These are phyloP conservation scores for Campylorhamphus procurvoides DNA, from an alignment of 2,113 vertebrate genomes.

Conservation along the genomic window DNA sequence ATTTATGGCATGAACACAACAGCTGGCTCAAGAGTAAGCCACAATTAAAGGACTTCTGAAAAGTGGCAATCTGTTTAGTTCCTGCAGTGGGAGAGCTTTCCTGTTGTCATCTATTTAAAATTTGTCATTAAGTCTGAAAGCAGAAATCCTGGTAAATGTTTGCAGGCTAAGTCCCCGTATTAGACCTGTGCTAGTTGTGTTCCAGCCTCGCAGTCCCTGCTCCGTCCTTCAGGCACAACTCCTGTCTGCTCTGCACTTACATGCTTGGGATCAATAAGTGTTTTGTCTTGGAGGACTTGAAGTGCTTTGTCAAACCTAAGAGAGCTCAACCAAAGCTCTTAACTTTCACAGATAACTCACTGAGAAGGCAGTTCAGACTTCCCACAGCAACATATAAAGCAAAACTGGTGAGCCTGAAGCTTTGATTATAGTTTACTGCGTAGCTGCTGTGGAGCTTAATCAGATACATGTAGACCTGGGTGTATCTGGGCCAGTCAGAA, in stretches of 20 bases:
- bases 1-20: constrained; percentile 70
- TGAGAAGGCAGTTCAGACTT: not conserved
- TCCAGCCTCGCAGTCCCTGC: not conserved
- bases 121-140: not conserved
- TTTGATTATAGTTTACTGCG: not conserved
- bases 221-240: not conserved
- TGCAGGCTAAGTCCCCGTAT: not conserved
- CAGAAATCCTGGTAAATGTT: not conserved
- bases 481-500: not conserved
- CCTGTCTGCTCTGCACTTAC: not conserved
- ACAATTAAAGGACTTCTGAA: constrained; percentile 31
- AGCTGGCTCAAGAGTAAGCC: constrained; percentile 62
- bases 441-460: not conserved
- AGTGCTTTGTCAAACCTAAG: not conserved
- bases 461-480: not conserved
- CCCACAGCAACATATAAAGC: not conserved
- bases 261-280: not conserved
- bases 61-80: not conserved
- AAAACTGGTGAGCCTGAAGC: not conserved
- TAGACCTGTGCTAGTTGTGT: not conserved
- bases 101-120: constrained; percentile 13
- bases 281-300: not conserved
- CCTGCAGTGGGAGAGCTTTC: not conserved
- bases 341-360: not conserved
- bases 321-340: not conserved